Conservation (phyloP, 2,888 invertebrate genomes). For the Drosophila atripex region DNA sequence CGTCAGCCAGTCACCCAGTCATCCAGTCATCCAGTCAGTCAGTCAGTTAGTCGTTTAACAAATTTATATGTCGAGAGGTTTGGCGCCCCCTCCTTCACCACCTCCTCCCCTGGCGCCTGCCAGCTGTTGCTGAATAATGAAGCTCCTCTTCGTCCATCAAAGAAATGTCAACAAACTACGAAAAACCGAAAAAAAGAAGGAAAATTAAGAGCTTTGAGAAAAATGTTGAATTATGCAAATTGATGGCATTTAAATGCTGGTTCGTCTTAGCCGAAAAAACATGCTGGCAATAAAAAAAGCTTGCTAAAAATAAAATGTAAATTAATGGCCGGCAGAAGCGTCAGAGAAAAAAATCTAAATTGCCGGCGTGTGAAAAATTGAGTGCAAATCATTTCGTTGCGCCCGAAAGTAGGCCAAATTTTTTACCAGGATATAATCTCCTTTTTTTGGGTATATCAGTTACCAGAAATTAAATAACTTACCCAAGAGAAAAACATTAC, state of each 20-base stretch:
- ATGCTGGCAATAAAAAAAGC: conserved; percentile 27
- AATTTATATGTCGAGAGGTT: conserved; percentile 57
- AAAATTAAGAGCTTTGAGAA: conserved; percentile 40
- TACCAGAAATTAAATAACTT: background rate
- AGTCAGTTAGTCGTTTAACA: conserved; percentile 28
- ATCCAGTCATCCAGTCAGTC: conserved; percentile 6
- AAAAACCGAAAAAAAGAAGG: conserved; percentile 16
- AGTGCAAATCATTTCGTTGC: conserved; percentile 30
- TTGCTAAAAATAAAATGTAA: conserved; percentile 49
- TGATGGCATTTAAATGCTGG: conserved; percentile 40
- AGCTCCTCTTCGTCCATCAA: conserved; percentile 51
- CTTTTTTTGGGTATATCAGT: background rate
- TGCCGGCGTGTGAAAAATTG: conserved; percentile 42
- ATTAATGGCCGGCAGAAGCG: conserved; percentile 54
- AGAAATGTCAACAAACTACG: conserved; percentile 67
- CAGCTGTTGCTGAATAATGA: conserved; percentile 50
- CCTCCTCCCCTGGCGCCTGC: conserved; percentile 6
- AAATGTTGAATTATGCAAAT: conserved; percentile 66
- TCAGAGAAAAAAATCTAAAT: conserved; percentile 5
- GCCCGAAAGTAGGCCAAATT: conserved; percentile 2
- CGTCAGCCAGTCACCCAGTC: conserved; percentile 37
- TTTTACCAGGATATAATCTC: conserved; percentile 6
- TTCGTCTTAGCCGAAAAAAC: conserved; percentile 32
- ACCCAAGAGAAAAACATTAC: no score
- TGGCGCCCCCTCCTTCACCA: conserved; percentile 9